Base-by-base conservation (phyloP, 2,888 invertebrate genomes). In the Sesia apiformis region DNA sequence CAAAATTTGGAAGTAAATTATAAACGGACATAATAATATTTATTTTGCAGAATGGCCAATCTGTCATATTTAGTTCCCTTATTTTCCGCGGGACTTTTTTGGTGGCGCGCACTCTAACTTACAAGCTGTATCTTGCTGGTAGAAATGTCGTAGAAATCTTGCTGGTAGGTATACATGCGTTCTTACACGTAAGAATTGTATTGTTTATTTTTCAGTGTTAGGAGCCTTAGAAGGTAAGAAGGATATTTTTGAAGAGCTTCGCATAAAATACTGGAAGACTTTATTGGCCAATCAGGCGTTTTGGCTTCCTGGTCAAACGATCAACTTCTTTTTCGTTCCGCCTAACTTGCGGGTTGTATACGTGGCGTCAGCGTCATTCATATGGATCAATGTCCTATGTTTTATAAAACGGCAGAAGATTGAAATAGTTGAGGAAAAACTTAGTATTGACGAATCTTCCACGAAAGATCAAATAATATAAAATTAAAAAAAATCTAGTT, bases 301-400 rank as follows among this genome's bases (percentile, higher is more conserved):
- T 77, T 97, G 97, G 96, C 74, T 96, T 46, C 96, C 96, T 0
- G 93, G 92, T 0, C 96, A 96, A 79, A 91, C 93, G 0, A 72
- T 96, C 40, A 97, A 97, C 79, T 97, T 97, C 78, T 74, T 91
- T 51, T 77, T 95, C 53, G 76, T 97, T 53, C 93, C 96, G 0
- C 91, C 95, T 0, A 81, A 92, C 53, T 91, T 93, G 56, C 90
- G 97, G 8, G 95, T 97, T 0, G 91, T 94, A 2, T 97, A 94
- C 69, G 94, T 97, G 39, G 94, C 95, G 0, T 83, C 92, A 0
- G 94, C 93, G 52, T 94, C 96, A 1, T 94, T 96, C 65, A 76
- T 93, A 39, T 97, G 96, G 96, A 94, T 95, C 56, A 96, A 96
- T 70, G 94, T 96, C 55, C 83, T 97, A 39, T 96, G 96, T 72